Percentiles rank a stretch among this genome's conserved stretches.
phyloP scores from a whole-genome alignment of 2,888 invertebrate genomes.

The Athrips mouffetella region DNA sequence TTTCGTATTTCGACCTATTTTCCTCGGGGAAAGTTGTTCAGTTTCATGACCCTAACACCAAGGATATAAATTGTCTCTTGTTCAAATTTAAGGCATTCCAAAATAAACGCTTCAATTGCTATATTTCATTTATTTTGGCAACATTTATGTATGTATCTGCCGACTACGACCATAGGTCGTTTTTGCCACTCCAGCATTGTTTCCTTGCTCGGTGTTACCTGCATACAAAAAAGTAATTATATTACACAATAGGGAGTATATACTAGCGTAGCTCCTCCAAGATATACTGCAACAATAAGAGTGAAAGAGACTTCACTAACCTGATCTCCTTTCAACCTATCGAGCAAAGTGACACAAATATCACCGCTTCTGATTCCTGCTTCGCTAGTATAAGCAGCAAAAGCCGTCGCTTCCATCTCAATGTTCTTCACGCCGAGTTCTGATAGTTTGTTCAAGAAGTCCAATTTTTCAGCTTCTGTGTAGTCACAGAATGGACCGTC shows the following conservation, averaged over 20 bases:
- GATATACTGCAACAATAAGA: neutral
- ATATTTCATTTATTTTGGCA: too few relatives aligned
- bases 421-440: constrained; percentile 83
- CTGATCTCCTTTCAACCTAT: constrained; percentile 85
- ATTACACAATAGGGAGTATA: too few relatives aligned
- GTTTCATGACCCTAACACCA: too few relatives aligned
- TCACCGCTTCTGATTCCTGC: constrained; percentile 82
- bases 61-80: too few relatives aligned
- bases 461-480: constrained; percentile 79
- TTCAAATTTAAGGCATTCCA: too few relatives aligned
- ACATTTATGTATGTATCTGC: constrained; percentile 79
- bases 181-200: constrained; percentile 80
- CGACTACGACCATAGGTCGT: constrained; percentile 82
- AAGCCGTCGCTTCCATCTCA: constrained; percentile 88
- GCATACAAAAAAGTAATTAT: constrained; percentile 25
- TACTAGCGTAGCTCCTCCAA: too few relatives aligned
- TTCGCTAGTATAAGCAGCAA: constrained; percentile 82
- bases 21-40: too few relatives aligned
- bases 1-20: too few relatives aligned
- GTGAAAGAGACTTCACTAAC: constrained; percentile 43
- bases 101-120: too few relatives aligned
- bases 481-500: constrained; percentile 88
- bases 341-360: constrained; percentile 84
- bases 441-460: constrained; percentile 74
- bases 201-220: constrained; percentile 79